Percentiles rank a stretch among this genome's conserved stretches.
Evolutionary conservation across 2,113 vertebrate species (phyloP).

Genomic region (Eolophus roseicapilla): DNA sequence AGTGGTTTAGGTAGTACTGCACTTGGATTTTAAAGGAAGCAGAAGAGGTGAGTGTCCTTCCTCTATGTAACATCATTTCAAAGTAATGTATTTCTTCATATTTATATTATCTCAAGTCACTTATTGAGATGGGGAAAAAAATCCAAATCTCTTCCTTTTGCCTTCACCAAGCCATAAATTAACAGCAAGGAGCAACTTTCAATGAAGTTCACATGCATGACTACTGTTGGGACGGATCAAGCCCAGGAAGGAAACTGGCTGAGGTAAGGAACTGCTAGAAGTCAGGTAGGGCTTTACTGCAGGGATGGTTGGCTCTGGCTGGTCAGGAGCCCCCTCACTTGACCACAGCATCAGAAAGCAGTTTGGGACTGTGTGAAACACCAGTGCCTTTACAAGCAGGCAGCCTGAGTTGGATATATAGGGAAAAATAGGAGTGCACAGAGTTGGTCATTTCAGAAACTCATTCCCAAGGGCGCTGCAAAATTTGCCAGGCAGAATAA

Average conservation of each 20-base stretch:
- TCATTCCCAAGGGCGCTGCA: background rate
- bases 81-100: background rate
- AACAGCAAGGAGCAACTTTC: background rate
- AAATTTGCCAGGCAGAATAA: background rate
- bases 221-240: background rate
- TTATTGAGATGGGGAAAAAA: background rate
- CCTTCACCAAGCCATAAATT: conserved; percentile 23
- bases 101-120: background rate
- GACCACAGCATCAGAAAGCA: too few relatives aligned
- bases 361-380: too few relatives aligned
- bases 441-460: background rate
- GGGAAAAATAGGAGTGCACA: background rate
- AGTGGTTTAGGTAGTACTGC: background rate
- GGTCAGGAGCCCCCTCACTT: background rate
- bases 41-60: background rate
- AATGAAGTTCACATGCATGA: background rate
- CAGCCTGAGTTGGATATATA: accelerated
- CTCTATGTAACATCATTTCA: background rate
- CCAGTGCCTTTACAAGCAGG: background rate
- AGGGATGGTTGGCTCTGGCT: accelerated
- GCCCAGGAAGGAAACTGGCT: background rate
- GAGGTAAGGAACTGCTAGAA: background rate
- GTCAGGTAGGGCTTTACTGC: background rate
- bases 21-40: background rate
- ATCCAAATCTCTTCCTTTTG: background rate